Evolutionary conservation across 1,140 invertebrate species (phyloP), one percentile per base, ranked within the genome.

Genomic region (Spodoptera frugiperda): DNA sequence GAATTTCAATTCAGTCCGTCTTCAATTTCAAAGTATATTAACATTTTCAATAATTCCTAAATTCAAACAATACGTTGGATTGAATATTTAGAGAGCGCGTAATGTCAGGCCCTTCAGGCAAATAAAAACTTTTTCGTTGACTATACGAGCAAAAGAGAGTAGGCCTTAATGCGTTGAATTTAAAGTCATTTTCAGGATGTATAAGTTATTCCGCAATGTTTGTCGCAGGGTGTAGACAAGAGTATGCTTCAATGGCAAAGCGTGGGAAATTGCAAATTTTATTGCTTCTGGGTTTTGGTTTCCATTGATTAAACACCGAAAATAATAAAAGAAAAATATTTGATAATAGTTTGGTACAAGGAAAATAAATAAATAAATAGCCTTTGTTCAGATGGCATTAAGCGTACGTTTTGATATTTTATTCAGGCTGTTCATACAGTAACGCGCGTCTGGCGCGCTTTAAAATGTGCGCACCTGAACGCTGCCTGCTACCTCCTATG

Each of bases 111-210:
- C 30, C 15, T 61, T 61, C n/a, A 11, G 30, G 11, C 30, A 61
- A 61, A 15, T 61, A 39, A 39, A 44, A 61, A 61, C 57, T 61
- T 30, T 54, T 57, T 61, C 25, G 30, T 59, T 61, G 57, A 19
- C n/a, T 2, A 17, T n/a, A 44, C 11, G n/a, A 39, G 33, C 57
- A 61, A 61, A 61, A 14, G 57, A 61, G 33, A 61, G 2, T 61
- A 33, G 33, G 11, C 11, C 33, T 61, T 61, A 61, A 11, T 10
- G 30, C 33, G 10, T 10, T 19, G 2, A 44, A 17, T 3, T 19
- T 61, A 44, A 44, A 61, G 57, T 61, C 8, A 61, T 61, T 61
- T 61, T 61, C 15, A 17, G 17, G 1, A 39, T 61, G 57, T 44
- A 44, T 44, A 39, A 61, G 33, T 61, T 61, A 39, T 17, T 44